Evolutionary conservation across 2,797 vertebrate species (phyloP), one percentile per base, ranked within the genome.

Genomic region (Chloroceryle amazona): DNA sequence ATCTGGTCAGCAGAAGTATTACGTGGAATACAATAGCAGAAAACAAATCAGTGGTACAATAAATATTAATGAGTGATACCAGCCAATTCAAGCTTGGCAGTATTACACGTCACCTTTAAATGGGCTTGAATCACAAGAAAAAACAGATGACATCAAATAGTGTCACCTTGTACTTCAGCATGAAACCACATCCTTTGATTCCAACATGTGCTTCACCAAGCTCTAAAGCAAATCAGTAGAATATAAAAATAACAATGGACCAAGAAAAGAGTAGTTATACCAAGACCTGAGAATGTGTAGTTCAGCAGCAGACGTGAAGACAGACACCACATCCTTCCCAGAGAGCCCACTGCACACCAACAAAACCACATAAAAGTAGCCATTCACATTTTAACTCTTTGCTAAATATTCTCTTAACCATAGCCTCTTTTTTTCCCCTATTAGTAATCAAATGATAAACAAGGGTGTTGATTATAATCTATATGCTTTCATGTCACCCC

Each of bases 11-110:
- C 31, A 75, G 51, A 18, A 86, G 76, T 33, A 55, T 57, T 68
- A 62, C 25, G 52, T n/a, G n/a, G 44, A 68, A 58, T 39, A 60
- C 37, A 90, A 44, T 1, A 25, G 3, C 22, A 91, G 39, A 90
- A 68, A 89, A 5, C 13, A 84, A 93, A 86, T 76, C 79, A 82
- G 57, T 89, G 47, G 37, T 22, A 19, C 52, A 31, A 91, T 91
- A 81, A 96, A 95, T 92, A 95, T 92, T 95, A 54, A 76, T 82
- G 49, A 91, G 33, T 22, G 16, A 73, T 65, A 71, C 16, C 51
- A 82, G 61, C 91, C 58, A 92, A 54, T 73, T 76, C 61, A 55
- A 54, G 25, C 65, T 91, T 96, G 74, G 60, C 89, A 91, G 52
- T 76, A 67, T 35, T 35, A 65, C 22, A 42, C 13, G 23, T 54